Conservation (phyloP, 2,113 vertebrate genomes). For the Tichodroma muraria region DNA sequence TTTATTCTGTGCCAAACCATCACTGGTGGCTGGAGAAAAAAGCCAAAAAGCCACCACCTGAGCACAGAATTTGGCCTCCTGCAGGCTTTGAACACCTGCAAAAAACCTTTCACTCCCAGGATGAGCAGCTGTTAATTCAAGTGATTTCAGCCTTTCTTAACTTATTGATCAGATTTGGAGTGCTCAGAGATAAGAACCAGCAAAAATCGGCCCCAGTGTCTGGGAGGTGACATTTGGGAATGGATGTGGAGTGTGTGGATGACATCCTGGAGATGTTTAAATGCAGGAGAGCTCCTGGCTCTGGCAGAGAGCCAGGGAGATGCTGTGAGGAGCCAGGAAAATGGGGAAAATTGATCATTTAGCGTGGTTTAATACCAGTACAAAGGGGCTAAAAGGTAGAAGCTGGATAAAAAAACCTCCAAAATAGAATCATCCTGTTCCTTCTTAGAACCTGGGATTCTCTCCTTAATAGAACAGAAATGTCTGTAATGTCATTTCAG, state of each 20-base stretch:
- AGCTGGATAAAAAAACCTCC: background rate
- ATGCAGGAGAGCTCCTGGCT: background rate
- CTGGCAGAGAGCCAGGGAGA: background rate
- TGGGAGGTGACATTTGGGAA: background rate
- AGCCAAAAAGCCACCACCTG: background rate
- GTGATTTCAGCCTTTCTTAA: background rate
- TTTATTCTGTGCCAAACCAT: background rate
- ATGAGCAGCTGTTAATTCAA: background rate
- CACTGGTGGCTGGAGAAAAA: background rate
- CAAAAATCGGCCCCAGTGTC: background rate
- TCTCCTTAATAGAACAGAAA: background rate
- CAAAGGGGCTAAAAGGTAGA: background rate
- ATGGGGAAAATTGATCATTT: background rate
- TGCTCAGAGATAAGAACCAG: background rate
- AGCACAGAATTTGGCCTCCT: background rate
- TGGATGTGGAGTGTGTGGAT: fast-evolving
- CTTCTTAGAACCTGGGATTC: background rate
- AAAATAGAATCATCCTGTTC: background rate
- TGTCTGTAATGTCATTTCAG: constrained; percentile 13
- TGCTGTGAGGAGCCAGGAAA: background rate
- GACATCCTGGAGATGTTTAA: background rate
- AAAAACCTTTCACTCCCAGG: fast-evolving
- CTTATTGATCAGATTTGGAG: background rate
- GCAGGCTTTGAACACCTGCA: background rate
- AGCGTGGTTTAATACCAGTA: background rate